Evolutionary conservation across 2,113 vertebrate species (phyloP), one percentile per base, ranked within the genome.

Genomic region (Aegotheles bennettii): DNA sequence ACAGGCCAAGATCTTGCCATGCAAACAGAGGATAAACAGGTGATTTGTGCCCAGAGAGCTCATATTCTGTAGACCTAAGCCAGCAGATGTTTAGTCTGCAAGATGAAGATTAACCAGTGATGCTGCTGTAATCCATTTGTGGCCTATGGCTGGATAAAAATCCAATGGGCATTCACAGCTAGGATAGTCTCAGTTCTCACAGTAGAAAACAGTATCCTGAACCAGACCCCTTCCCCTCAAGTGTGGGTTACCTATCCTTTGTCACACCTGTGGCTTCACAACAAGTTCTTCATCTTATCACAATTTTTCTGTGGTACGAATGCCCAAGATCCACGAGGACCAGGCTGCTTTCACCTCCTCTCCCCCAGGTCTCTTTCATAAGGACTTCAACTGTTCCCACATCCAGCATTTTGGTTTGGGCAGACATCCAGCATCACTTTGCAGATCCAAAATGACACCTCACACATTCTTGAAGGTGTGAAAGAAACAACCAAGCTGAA

Each of bases 401-500:
- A 18, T 75, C 90, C 94, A 92, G 85, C 35, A 0, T 61, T 88
- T 93, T 80, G 89, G 79, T 80, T 96, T 95, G 87, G 94, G 91
- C 95, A 96, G 71, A 16, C 71, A 84, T 95, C 96, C 94, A 96
- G 93, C 78, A 88, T 77, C 11, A 20, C 94, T 94, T 95, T 87
- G 90, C 75, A 93, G 87, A 90, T 93, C 89, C 87, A 85, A 70
- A 95, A 96, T 1, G 60, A 92, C 85, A 90, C 71, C 82, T 97
- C 93, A 68, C 93, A 96, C 82, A 60, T 95, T 95, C 94, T 90
- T 77, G 75, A 95, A 93, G 47, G 87, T 95, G 87, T 88, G 94
- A 96, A 95, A 95, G 95, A 97, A 95, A 96, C 87, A 95, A 70
- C 90, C 94, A 96, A 95, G 87, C 93, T 92, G 94, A 95, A 91